These are phyloP conservation scores for Drosophila hamatofila DNA, from an alignment of 2,888 invertebrate species.

Conservation along the genomic window DNA sequence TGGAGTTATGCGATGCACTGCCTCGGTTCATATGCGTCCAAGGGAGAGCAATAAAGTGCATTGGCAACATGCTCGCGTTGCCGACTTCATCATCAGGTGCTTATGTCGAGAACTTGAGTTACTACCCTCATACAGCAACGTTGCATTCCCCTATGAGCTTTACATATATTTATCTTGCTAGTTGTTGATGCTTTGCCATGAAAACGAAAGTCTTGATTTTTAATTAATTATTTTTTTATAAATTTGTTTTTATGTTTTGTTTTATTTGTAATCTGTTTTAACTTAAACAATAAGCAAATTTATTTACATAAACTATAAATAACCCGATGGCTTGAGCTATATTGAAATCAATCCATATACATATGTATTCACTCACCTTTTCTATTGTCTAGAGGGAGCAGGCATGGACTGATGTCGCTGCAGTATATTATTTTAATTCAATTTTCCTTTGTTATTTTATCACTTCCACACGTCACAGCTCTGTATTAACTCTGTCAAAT, in stretches of 20 bases:
- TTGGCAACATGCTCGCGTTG: conserved; percentile 49
- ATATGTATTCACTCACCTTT: too few relatives aligned
- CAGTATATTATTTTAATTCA: not conserved
- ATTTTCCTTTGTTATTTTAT: not conserved
- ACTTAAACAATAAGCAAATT: too few relatives aligned
- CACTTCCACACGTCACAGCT: not conserved
- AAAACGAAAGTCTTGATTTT: not conserved
- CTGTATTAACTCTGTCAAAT: not conserved
- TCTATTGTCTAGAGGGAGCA: too few relatives aligned
- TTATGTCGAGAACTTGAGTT: conserved; percentile 16
- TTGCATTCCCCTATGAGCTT: conserved; percentile 2
- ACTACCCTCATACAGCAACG: not conserved
- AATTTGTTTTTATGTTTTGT: too few relatives aligned
- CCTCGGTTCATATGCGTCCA: conserved; percentile 29
- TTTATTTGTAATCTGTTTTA: too few relatives aligned
- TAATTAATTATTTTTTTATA: not conserved
- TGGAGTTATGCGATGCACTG: conserved; percentile 10
- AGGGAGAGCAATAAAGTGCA: conserved; percentile 65
- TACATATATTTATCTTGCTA: not conserved
- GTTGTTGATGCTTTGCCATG: not conserved
- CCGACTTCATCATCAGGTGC: conserved; percentile 42
- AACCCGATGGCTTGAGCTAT: too few relatives aligned
- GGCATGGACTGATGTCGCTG: too few relatives aligned
- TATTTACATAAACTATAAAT: too few relatives aligned
- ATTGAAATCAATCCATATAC: too few relatives aligned